phyloP scores from a whole-genome alignment of 2,888 invertebrate species.

The Caenorhabditis angaria region DNA sequence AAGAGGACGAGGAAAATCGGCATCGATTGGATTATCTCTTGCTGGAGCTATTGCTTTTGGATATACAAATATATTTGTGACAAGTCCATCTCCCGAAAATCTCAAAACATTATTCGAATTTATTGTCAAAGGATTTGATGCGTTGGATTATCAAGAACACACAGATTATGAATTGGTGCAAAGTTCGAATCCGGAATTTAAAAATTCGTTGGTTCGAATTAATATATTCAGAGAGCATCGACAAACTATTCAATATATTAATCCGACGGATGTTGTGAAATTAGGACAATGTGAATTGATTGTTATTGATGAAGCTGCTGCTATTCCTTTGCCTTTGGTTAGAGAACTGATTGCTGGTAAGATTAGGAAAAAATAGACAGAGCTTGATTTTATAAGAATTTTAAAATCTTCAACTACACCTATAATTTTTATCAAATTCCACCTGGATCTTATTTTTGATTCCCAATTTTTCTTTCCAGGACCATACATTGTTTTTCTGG shows the following conservation, averaged over 20 bases:
- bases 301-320: slow-evolving; percentile 97
- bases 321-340: slow-evolving; percentile 92
- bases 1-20: slow-evolving; percentile 94
- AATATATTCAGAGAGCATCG: slow-evolving; percentile 80
- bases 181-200: slow-evolving; percentile 93
- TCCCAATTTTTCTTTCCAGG: slow-evolving; percentile 40
- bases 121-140: slow-evolving; percentile 88
- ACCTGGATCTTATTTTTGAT: slow-evolving; percentile 5
- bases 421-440: slow-evolving; percentile 8
- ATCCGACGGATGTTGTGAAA: slow-evolving; percentile 87
- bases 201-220: slow-evolving; percentile 91
- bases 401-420: neutral
- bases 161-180: slow-evolving; percentile 92
- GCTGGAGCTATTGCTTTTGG: slow-evolving; percentile 77
- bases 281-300: slow-evolving; percentile 92
- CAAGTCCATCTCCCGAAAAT: slow-evolving; percentile 97
- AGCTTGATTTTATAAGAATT: slow-evolving; percentile 6
- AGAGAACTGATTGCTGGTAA: slow-evolving; percentile 75
- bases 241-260: slow-evolving; percentile 81
- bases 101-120: slow-evolving; percentile 96
- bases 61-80: slow-evolving; percentile 93
- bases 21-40: slow-evolving; percentile 88
- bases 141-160: slow-evolving; percentile 92
- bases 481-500: slow-evolving; percentile 79
- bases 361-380: neutral